Percentiles rank a stretch among this genome's conserved stretches.
These are phyloP conservation scores for Diloba caeruleocephala DNA, from an alignment of 2,888 invertebrate genomes.

Conservation along the genomic window DNA sequence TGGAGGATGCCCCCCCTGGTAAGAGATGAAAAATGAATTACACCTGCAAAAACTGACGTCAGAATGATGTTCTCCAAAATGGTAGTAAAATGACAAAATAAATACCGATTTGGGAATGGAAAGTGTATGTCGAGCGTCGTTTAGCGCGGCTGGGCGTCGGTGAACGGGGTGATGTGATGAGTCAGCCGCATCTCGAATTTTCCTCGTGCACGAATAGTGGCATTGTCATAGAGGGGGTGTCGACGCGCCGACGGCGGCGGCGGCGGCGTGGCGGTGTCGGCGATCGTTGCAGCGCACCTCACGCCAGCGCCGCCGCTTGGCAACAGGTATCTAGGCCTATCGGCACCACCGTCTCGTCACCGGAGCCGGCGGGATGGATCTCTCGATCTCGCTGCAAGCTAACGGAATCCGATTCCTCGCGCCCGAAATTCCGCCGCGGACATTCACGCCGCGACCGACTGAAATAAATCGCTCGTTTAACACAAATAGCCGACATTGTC, in stretches of 20 bases:
- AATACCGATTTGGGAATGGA: constrained; percentile 55
- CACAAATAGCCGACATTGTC: constrained; percentile 88
- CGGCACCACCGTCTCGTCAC: constrained; percentile 53
- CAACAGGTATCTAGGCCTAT: constrained; percentile 61
- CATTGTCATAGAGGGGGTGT: constrained; percentile 74
- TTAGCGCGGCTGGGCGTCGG: constrained; percentile 59
- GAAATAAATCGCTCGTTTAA: constrained; percentile 88
- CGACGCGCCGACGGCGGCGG: constrained; percentile 52
- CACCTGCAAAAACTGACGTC: constrained; percentile 57
- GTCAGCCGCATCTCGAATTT: constrained; percentile 86
- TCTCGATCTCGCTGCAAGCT: constrained; percentile 64
- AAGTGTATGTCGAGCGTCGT: constrained; percentile 55
- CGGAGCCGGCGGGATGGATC: constrained; percentile 52
- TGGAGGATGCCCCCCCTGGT: constrained; percentile 71
- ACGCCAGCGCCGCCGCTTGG: constrained; percentile 53
- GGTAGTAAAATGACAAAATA: constrained; percentile 51
- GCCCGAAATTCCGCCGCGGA: constrained; percentile 87
- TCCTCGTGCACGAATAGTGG: constrained; percentile 80
- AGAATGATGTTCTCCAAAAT: constrained; percentile 52
- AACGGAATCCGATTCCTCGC: constrained; percentile 86
- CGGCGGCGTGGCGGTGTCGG: constrained; percentile 39
- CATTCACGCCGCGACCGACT: constrained; percentile 87
- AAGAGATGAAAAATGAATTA: constrained; percentile 66
- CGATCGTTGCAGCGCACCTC: constrained; percentile 52
- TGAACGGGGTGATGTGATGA: constrained; percentile 78